A percentile compares a stretch with the other conserved stretches of the same genome.
These are phyloP conservation scores for Myanophis thanlyinensis DNA, from an alignment of 2,113 vertebrate genomes.

Conservation along the genomic window DNA sequence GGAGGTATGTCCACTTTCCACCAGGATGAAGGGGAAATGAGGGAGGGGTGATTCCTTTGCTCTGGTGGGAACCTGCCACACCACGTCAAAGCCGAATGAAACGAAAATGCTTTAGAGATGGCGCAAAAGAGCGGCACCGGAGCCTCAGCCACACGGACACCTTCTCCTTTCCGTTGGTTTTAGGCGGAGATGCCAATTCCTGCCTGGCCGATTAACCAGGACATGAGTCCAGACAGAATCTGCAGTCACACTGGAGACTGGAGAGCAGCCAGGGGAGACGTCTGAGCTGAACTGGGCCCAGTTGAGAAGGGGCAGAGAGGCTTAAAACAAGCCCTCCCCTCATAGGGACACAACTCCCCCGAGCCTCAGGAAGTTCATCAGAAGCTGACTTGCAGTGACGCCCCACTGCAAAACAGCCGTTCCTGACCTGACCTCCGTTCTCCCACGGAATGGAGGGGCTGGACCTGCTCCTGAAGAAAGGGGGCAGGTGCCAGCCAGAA, in stretches of 20 bases:
- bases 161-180: neutral
- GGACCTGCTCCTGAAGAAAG: neutral
- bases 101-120: neutral
- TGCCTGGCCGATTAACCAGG: neutral
- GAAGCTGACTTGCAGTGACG: neutral
- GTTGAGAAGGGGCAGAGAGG: neutral
- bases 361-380: neutral
- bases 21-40: neutral
- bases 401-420: no score
- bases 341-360: neutral
- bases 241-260: rapidly evolving
- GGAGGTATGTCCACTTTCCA: neutral
- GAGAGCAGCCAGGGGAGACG: neutral
- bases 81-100: neutral
- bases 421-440: neutral
- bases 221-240: no score
- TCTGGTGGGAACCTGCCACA: neutral
- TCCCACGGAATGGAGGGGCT: neutral
- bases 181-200: neutral
- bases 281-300: neutral
- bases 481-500: neutral
- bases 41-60: neutral
- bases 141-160: neutral
- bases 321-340: neutral
- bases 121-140: neutral